These are phyloP conservation scores for Diorhabda carinulata DNA, from an alignment of 1,140 invertebrate species.

Conservation along the genomic window DNA sequence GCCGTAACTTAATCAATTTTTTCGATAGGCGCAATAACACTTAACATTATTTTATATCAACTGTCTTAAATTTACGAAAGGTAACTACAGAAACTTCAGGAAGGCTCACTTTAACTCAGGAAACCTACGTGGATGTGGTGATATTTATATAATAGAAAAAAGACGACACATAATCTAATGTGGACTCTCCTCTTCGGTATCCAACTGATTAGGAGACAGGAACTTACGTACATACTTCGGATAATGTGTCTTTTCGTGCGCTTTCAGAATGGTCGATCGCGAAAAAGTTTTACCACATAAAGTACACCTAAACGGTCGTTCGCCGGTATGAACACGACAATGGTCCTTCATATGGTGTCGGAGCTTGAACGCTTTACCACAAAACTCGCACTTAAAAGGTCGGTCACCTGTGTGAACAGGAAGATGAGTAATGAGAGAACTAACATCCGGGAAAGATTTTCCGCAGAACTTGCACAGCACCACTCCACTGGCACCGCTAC, in stretches of 20 bases:
- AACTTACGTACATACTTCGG: constrained; percentile 84
- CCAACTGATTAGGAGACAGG: constrained; percentile 77
- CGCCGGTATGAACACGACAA: constrained; percentile 85
- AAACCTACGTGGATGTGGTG: constrained; percentile 15
- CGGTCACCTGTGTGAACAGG: constrained; percentile 84
- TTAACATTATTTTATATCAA: too few species aligned
- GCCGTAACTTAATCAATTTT: too few species aligned
- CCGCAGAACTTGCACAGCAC: constrained; percentile 87
- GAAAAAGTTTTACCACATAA: constrained; percentile 88
- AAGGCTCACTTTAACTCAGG: constrained; percentile 9
- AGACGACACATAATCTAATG: constrained; percentile 45
- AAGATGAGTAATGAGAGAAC: constrained; percentile 77
- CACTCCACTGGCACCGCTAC: constrained; percentile 61
- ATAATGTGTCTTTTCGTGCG: constrained; percentile 88
- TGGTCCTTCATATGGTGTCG: constrained; percentile 91
- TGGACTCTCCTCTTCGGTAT: constrained; percentile 73
- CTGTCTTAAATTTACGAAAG: background rate
- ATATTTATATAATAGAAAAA: constrained; percentile 9
- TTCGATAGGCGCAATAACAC: too few species aligned
- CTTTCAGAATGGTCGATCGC: constrained; percentile 81
- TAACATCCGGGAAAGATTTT: constrained; percentile 84
- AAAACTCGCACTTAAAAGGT: constrained; percentile 88
- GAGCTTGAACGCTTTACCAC: constrained; percentile 84
- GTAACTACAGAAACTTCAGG: background rate
- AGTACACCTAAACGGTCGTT: constrained; percentile 81